Evolutionary conservation across 2,797 vertebrate genomes (phyloP), one percentile per base, ranked within the genome.

Genomic region (Chiloscyllium punctatum): DNA sequence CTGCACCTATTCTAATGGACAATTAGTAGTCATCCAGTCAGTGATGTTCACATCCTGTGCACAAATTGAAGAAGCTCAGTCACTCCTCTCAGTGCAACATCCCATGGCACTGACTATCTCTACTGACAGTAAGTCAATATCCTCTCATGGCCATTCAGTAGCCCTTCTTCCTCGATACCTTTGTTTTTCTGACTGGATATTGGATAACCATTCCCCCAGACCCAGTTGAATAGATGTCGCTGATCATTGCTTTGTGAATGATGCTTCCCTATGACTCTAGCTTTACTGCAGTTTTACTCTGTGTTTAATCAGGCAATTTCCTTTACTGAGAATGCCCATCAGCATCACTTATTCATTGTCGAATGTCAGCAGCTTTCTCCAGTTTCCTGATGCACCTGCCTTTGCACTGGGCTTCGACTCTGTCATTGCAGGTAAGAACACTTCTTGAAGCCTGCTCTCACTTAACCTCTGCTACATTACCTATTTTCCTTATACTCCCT

Each of bases 391-490:
- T 97, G 99, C 99, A 0, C 99, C 99, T 0, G 98, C 99, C 66
- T 99, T 99, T 1, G 99, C 99, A 95, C 97, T 99, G 66, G 99
- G 99, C 96, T 99, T 99, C 97, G 98, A 99, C 96, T 99, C 98
- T 79, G 97, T 98, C 95, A 98, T 97, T 96, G 97, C 98, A 97
- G 99, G 99, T 99, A 98, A 66, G 48, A 0, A 48, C n/a, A 62
- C 15, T 18, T 16, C 53, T 33, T 90, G 33, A 90, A 18, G 18
- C 16, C 9, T n/a, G 33, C 27, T n/a, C 68, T 68, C 4, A 25
- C 23, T 88, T 57, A 9, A 88, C 53, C 27, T 84, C 25, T 5
- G 86, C 86, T 68, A 5, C 53, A 66, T 16, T 57, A n/a, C 30
- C 30, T 53, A 23, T 8, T 21, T 33, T 66, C 18, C 33, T 48